Conservation (phyloP, 2,113 vertebrate species). For the Excalfactoria chinensis region DNA sequence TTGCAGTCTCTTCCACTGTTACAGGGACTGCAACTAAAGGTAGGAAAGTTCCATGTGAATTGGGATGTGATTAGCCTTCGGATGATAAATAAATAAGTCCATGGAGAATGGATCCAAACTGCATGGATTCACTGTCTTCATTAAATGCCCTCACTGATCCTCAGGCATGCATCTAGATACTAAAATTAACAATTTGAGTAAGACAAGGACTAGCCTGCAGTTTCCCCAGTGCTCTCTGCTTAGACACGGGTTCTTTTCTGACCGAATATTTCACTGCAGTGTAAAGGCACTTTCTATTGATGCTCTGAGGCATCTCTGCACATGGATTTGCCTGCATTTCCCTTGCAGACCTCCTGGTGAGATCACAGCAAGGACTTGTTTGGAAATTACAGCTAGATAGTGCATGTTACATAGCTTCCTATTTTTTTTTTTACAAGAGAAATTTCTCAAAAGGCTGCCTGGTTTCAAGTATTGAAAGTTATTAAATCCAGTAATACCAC, state of each 20-base stretch:
- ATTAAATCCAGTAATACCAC: background rate
- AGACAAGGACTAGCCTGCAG: background rate
- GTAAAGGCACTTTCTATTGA: background rate
- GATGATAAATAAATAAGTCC: background rate
- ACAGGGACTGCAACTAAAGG: background rate
- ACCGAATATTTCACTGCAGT: background rate
- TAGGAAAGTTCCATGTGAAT: background rate
- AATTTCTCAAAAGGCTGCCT: background rate
- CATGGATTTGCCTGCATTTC: background rate
- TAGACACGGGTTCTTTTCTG: background rate
- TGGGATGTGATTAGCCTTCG: background rate
- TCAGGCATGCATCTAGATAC: background rate
- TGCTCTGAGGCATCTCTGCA: background rate
- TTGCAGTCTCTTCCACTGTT: background rate
- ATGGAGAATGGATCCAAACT: background rate
- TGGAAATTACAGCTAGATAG: background rate
- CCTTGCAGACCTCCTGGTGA: background rate
- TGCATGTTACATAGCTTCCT: background rate
- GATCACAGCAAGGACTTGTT: background rate
- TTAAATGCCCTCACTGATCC: background rate
- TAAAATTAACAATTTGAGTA: background rate
- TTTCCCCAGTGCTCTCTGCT: background rate
- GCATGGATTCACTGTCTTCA: background rate
- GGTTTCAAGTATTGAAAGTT: background rate
- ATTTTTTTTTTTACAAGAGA: background rate